phyloP scores from a whole-genome alignment of 2,888 invertebrate genomes.

The Thumatha senex region DNA sequence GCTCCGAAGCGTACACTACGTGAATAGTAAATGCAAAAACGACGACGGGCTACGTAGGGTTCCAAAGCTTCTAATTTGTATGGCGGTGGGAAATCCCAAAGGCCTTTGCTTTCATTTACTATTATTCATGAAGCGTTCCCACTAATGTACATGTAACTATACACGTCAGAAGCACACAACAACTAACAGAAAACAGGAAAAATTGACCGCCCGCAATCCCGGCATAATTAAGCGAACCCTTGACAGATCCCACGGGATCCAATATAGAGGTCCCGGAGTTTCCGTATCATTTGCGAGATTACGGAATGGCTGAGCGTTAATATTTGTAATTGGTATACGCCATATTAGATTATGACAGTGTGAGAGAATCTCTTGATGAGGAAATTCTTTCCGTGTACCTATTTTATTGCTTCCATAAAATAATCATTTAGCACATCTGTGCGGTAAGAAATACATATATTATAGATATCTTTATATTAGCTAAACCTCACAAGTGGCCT shows the following conservation, averaged over 20 bases:
- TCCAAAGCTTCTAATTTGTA: too few relatives aligned
- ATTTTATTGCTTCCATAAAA: slow-evolving; percentile 15
- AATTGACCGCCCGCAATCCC: slow-evolving; percentile 37
- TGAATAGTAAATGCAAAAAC: too few relatives aligned
- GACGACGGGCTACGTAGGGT: too few relatives aligned
- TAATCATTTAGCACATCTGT: slow-evolving; percentile 24
- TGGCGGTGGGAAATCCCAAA: too few relatives aligned
- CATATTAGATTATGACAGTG: slow-evolving; percentile 30
- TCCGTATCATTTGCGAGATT: slow-evolving; percentile 63
- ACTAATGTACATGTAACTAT: neutral
- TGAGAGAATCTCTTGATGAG: neutral
- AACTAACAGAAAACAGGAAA: slow-evolving; percentile 28
- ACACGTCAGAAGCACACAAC: slow-evolving; percentile 12
- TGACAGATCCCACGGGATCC: slow-evolving; percentile 47
- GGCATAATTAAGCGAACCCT: slow-evolving; percentile 50
- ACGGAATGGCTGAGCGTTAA: slow-evolving; percentile 55
- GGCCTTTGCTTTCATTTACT: too few relatives aligned
- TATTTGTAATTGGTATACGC: slow-evolving; percentile 62
- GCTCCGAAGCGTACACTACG: too few relatives aligned
- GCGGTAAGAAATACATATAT: too few relatives aligned
- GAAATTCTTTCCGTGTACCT: slow-evolving; percentile 11
- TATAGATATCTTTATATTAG: too few relatives aligned
- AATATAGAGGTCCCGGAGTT: slow-evolving; percentile 47
- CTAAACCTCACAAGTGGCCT: too few relatives aligned
- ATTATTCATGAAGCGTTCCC: neutral